Evolutionary conservation across 1,140 invertebrate species (phyloP).

Genomic region (Pseudomyrmex cubaensis): DNA sequence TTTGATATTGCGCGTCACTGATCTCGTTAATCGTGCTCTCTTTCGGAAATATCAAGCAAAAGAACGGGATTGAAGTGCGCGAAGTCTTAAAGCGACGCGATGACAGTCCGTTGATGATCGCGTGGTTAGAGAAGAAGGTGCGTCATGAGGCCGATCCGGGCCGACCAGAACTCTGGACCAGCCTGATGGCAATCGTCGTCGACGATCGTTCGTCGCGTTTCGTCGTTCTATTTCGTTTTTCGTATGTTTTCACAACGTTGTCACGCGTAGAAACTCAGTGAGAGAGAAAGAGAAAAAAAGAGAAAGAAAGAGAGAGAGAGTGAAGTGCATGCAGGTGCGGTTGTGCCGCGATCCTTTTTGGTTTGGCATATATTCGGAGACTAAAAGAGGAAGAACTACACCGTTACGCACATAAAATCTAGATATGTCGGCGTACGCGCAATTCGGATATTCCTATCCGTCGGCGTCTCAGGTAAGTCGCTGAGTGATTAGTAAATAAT

Average conservation of each 20-base stretch:
- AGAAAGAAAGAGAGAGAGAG: conserved; percentile 58
- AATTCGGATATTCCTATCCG: conserved; percentile 93
- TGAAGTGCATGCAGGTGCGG: conserved; percentile 71
- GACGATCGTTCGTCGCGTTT: conserved; percentile 33
- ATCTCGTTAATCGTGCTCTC: neutral
- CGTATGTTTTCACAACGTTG: neutral
- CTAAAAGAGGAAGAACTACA: neutral
- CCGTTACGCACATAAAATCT: conserved; percentile 29
- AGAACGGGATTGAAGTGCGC: conserved; percentile 30
- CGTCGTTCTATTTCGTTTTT: neutral
- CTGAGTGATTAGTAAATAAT: neutral
- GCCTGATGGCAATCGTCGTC: conserved; percentile 67
- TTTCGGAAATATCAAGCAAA: neutral
- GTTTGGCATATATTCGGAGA: conserved; percentile 18
- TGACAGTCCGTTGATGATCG: conserved; percentile 26
- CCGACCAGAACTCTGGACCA: conserved; percentile 41
- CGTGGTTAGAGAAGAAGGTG: conserved; percentile 8
- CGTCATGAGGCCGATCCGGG: conserved; percentile 59
- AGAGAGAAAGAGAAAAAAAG: conserved; percentile 25
- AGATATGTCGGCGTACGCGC: conserved; percentile 92
- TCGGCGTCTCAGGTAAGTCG: conserved; percentile 91
- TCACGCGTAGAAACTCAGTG: conserved; percentile 59
- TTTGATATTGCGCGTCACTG: neutral
- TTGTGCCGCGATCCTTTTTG: conserved; percentile 63
- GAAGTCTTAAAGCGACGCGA: neutral